phyloP scores from a whole-genome alignment of 2,113 vertebrate genomes.

The Etia nguti region DNA sequence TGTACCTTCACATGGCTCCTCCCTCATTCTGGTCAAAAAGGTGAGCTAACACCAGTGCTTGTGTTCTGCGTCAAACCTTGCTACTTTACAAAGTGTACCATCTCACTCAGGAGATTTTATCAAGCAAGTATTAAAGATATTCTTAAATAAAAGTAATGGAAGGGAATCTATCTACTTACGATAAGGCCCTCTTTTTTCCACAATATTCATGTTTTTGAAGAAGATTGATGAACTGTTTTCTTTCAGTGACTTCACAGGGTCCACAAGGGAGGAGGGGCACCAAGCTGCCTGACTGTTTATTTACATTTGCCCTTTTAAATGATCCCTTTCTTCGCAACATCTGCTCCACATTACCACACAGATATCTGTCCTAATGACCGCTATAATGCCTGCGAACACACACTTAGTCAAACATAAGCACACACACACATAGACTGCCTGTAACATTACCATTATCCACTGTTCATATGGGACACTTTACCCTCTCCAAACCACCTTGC shows the following conservation, averaged over 20 bases:
- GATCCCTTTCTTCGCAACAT: conserved; percentile 77
- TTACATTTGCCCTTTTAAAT: conserved; percentile 77
- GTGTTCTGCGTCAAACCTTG: background rate
- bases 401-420: background rate
- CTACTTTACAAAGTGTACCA: background rate
- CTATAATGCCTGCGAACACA: conserved; percentile 51
- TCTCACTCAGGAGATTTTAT: background rate
- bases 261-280: conserved; percentile 44
- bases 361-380: conserved; percentile 72
- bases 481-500: conserved; percentile 59
- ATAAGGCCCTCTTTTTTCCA: conserved; percentile 53
- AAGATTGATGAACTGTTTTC: conserved; percentile 80
- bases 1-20: conserved; percentile 14
- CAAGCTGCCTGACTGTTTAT: conserved; percentile 69
- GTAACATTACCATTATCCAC: conserved; percentile 48
- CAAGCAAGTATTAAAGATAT: background rate
- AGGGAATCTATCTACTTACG: background rate
- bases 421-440: conserved; percentile 7
- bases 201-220: conserved; percentile 62
- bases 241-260: conserved; percentile 70
- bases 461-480: conserved; percentile 64
- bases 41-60: conserved; percentile 16
- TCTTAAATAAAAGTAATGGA: background rate
- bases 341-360: conserved; percentile 75
- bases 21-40: conserved; percentile 14